Evolutionary conservation across 2,797 vertebrate genomes (phyloP), one percentile per base, ranked within the genome.

Genomic region (Crypturellus tataupa): DNA sequence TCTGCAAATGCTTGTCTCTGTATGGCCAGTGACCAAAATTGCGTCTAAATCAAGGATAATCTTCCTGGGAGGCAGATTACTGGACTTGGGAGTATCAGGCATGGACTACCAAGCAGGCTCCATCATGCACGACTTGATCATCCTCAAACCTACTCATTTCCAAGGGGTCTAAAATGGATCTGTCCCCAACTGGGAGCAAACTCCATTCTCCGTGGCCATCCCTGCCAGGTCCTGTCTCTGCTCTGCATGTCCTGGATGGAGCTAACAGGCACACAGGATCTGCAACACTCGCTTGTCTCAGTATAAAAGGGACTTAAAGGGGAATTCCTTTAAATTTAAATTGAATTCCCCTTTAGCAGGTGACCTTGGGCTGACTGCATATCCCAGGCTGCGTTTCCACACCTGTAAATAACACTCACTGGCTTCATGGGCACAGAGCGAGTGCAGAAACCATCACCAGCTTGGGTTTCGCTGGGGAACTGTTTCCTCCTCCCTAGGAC

Each of bases 381-480:
- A 4, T 12, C 27, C 58, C 37, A 12, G 3, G 3, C 25, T 59
- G 47, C 24, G 15, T 23, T 85, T 29, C 42, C 58, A 59, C 37
- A 29, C 44, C 29, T 27, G 58, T 29, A 63, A 91, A 68, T 15
- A 67, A 70, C 2, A 29, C 39, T 20, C 18, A 12, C 17, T 42
- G 24, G 67, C 46, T 69, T 69, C 40, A 46, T 18, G 19, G 9
- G 25, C 29, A 27, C 35, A 27, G 20, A 71, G 14, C 0, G 0
- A 60, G 14, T n/a, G 65, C 59, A 51, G 64, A 92, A 93, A 12
- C 6, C 33, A 5, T 21, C 20, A 12, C 27, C 15, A 12, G 3
- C 73, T 80, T 71, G 44, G 60, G 15, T 83, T 87, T 83, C 81
- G 37, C n/a, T 12, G 23, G 75, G 60, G 65, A 73, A 29, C 24